Evolutionary conservation across 2,888 invertebrate genomes (phyloP).

Genomic region (Trimorus sp.): DNA sequence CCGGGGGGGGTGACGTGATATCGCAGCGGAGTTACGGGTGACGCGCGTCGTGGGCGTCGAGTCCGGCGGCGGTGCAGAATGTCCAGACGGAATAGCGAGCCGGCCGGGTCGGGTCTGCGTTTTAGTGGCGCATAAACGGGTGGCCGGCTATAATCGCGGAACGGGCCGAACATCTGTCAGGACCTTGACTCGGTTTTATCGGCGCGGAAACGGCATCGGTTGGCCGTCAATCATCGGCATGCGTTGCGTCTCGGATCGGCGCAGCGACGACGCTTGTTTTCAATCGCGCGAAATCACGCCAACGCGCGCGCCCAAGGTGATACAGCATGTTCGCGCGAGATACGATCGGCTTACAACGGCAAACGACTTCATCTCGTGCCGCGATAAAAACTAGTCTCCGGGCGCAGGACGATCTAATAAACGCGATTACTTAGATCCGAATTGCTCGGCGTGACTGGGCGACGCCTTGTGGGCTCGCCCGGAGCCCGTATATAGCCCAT

Average conservation of each 20-base stretch:
- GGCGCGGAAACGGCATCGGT: conserved; percentile 46
- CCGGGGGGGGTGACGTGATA: not conserved
- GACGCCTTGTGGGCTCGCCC: conserved; percentile 74
- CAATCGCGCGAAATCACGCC: conserved; percentile 27
- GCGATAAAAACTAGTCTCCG: conserved; percentile 42
- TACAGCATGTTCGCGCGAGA: conserved; percentile 52
- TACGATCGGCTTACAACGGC: conserved; percentile 55
- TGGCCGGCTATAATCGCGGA: no score
- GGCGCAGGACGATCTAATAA: conserved; percentile 59
- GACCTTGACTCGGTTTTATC: conserved; percentile 25
- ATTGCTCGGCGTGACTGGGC: conserved; percentile 76
- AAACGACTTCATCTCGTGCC: conserved; percentile 50
- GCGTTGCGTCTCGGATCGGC: conserved; percentile 69
- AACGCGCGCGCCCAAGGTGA: conserved; percentile 20
- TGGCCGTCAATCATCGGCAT: conserved; percentile 76
- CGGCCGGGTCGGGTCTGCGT: no score
- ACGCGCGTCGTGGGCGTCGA: no score
- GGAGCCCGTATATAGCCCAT: conserved; percentile 77
- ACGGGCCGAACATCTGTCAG: conserved; percentile 11
- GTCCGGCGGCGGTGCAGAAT: no score
- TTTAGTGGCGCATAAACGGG: no score
- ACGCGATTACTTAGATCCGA: conserved; percentile 72
- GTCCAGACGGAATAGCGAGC: no score
- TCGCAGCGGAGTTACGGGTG: no score
- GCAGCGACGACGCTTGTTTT: conserved; percentile 41